Evolutionary conservation across 2,888 invertebrate species (phyloP).

Genomic region (Oxycera nigricornis): DNA sequence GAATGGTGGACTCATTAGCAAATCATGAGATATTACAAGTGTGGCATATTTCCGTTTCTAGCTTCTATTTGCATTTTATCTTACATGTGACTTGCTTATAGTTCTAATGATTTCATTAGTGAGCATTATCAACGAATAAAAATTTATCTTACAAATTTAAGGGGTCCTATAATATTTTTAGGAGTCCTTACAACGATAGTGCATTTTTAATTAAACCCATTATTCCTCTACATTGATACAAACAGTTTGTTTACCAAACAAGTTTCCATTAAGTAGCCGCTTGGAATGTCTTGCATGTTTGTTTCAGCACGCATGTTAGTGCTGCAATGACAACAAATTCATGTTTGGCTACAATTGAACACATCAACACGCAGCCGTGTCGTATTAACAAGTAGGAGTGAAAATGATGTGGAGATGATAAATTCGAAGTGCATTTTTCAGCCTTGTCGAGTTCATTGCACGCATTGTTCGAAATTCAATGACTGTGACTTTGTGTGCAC

Average conservation of each 20-base stretch:
- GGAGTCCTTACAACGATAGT: no score
- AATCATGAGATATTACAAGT: no score
- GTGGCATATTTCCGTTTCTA: no score
- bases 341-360: background rate
- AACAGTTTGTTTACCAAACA: background rate
- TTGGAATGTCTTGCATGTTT: background rate
- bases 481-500: no score
- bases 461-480: constrained; percentile 11
- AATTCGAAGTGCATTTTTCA: constrained; percentile 7
- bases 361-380: constrained; percentile 9
- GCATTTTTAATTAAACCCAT: no score
- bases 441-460: constrained; percentile 12
- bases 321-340: background rate
- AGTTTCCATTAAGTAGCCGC: background rate
- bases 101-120: no score
- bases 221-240: background rate
- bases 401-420: background rate
- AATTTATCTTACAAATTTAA: no score
- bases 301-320: background rate
- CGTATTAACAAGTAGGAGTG: constrained; percentile 6
- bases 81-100: no score
- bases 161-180: no score
- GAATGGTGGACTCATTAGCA: no score
- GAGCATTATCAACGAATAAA: no score
- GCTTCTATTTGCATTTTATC: no score